These are phyloP conservation scores for Malurus cyaneus DNA, from an alignment of 2,113 vertebrate species.

Conservation along the genomic window DNA sequence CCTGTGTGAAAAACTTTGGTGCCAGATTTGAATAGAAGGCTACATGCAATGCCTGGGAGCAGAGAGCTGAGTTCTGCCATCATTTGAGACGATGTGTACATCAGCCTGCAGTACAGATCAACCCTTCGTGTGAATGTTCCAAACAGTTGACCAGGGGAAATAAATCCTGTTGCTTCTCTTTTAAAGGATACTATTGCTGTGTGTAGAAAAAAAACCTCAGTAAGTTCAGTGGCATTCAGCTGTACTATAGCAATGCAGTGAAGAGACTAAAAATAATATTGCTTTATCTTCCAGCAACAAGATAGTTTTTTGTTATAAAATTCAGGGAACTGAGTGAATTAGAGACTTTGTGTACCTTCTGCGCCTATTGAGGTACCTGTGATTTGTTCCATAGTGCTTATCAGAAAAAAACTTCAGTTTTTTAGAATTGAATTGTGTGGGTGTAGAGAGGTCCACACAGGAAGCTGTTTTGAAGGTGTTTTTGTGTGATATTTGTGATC, in stretches of 20 bases:
- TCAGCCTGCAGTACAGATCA: not conserved
- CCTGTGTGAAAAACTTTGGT: not conserved
- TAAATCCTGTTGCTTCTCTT: not conserved
- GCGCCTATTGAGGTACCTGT: not conserved
- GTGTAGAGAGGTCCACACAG: not conserved
- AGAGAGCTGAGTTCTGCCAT: not conserved
- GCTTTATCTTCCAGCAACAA: not conserved
- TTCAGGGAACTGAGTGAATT: not conserved
- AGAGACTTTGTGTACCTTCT: not conserved
- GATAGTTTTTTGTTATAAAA: not conserved
- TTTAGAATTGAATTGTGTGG: not conserved
- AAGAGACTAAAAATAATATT: not conserved
- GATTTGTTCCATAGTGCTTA: not conserved
- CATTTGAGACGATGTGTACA: rapidly evolving
- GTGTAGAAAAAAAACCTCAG: not conserved
- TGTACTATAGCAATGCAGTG: not conserved
- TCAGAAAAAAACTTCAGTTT: not conserved
- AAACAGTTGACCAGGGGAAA: not conserved
- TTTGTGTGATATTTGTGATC: rapidly evolving
- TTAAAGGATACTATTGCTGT: not conserved
- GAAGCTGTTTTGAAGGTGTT: not conserved
- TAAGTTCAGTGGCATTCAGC: not conserved
- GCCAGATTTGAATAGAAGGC: not conserved
- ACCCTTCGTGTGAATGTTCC: not conserved
- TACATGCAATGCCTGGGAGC: rapidly evolving